phyloP scores from a whole-genome alignment of 2,797 vertebrate genomes.

The Phylloscopus collybita region DNA sequence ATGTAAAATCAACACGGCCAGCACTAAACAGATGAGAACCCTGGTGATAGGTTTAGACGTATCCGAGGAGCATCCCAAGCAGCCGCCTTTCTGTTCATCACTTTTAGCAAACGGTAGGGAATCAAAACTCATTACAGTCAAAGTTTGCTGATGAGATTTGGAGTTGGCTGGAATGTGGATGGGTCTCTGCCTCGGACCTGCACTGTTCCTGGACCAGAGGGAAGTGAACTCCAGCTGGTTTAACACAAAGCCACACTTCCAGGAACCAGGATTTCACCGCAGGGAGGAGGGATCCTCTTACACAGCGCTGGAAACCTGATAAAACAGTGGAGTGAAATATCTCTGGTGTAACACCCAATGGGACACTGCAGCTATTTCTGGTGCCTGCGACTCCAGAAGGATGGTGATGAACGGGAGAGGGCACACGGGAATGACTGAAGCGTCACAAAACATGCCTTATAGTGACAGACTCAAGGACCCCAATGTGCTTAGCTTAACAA shows the following conservation, averaged over 20 bases:
- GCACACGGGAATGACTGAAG: conserved; percentile 47
- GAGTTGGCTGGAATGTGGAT: neutral
- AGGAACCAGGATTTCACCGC: neutral
- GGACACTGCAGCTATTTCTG: conserved; percentile 55
- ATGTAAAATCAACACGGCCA: conserved; percentile 34
- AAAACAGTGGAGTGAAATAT: neutral
- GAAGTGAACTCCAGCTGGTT: neutral
- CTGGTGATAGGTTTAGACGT: neutral
- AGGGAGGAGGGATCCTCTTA: neutral
- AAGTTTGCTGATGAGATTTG: neutral
- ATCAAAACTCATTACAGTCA: conserved; percentile 8
- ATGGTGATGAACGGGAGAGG: conserved; percentile 63
- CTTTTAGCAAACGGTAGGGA: neutral
- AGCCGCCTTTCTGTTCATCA: neutral
- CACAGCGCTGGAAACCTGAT: neutral
- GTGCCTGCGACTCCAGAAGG: neutral
- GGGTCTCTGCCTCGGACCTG: neutral
- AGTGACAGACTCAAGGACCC: conserved; percentile 71
- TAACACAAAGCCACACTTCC: neutral
- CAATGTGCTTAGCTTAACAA: conserved; percentile 67
- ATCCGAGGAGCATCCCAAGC: neutral
- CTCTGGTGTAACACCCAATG: conserved; percentile 20
- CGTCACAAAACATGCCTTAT: conserved; percentile 59
- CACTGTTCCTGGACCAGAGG: neutral
- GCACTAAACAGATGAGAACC: neutral